These are phyloP conservation scores for Thereuonema tuberculata DNA, from an alignment of 1,140 invertebrate species.

Conservation along the genomic window DNA sequence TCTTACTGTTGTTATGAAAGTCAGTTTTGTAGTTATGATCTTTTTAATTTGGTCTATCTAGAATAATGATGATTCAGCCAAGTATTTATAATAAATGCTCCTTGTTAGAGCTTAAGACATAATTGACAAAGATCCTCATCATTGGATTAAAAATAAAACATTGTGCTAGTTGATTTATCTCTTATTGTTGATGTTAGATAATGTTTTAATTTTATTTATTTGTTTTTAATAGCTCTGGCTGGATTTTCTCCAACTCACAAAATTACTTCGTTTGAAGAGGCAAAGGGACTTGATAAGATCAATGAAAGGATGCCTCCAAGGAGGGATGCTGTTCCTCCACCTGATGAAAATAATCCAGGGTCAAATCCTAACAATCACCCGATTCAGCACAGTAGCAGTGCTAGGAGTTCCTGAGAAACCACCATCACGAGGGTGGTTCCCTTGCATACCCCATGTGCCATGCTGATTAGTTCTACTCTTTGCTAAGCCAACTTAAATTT, in stretches of 20 bases:
- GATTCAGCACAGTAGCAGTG: conserved; percentile 2
- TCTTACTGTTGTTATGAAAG: too few relatives aligned
- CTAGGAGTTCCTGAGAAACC: conserved; percentile 13
- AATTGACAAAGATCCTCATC: too few relatives aligned
- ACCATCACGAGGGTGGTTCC: too few relatives aligned
- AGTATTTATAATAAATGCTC: too few relatives aligned
- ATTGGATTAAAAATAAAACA: too few relatives aligned
- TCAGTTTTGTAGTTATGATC: too few relatives aligned
- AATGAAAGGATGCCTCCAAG: conserved; percentile 98
- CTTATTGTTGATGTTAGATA: too few relatives aligned
- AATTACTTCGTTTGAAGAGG: conserved; percentile 97
- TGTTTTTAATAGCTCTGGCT: conserved; percentile 58
- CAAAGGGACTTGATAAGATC: conserved; percentile 95
- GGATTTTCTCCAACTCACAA: conserved; percentile 98
- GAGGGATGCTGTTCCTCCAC: conserved; percentile 48
- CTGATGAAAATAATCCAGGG: conserved; percentile 6
- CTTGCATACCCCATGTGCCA: conserved; percentile 3
- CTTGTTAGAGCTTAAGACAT: too few relatives aligned
- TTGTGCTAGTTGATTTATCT: too few relatives aligned
- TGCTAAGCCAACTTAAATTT: neutral
- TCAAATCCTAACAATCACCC: neutral
- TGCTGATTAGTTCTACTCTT: neutral
- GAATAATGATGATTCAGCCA: too few relatives aligned
- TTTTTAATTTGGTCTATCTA: too few relatives aligned
- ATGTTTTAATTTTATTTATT: conserved; percentile 9